Conservation (phyloP, 2,888 invertebrate species). For the Caenorhabditis sp. region DNA sequence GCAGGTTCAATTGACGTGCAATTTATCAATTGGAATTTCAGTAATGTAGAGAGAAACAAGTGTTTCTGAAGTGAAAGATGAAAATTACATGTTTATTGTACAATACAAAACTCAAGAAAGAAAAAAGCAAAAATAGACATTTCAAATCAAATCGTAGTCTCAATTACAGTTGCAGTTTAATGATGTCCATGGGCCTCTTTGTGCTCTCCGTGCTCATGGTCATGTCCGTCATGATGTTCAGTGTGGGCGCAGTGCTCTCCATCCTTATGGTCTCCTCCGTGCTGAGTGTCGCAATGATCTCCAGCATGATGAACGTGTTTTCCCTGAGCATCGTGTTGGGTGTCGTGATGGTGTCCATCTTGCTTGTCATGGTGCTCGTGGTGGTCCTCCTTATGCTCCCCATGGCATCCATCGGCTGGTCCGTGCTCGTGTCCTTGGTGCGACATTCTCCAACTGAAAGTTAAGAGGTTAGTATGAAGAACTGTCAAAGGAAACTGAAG, state of each 20-base stretch:
- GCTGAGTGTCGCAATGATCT: constrained; percentile 25
- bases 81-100: constrained; percentile 13
- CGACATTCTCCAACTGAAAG: constrained; percentile 37
- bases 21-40: too few relatives aligned
- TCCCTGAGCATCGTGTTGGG: constrained; percentile 39
- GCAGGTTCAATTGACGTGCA: too few relatives aligned
- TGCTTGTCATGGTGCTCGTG: constrained; percentile 30
- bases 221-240: constrained; percentile 11
- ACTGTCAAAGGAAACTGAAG: background rate
- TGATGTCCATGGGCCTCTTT: constrained; percentile 22
- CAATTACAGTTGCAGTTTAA: background rate
- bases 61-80: background rate
- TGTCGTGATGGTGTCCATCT: constrained; percentile 44
- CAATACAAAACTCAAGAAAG: background rate
- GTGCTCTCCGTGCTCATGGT: constrained; percentile 15
- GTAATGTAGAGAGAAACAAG: too few relatives aligned
- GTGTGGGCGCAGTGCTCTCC: constrained; percentile 38
- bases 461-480: constrained; percentile 5
- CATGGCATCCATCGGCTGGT: constrained; percentile 33
- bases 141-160: background rate
- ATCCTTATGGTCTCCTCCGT: constrained; percentile 22
- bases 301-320: constrained; percentile 42
- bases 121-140: background rate
- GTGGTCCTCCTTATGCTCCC: constrained; percentile 46
- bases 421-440: constrained; percentile 50